A percentile compares a stretch with the other conserved stretches of the same genome.
These are phyloP conservation scores for Sebastes fasciatus DNA, from an alignment of 2,113 vertebrate species.

Conservation along the genomic window DNA sequence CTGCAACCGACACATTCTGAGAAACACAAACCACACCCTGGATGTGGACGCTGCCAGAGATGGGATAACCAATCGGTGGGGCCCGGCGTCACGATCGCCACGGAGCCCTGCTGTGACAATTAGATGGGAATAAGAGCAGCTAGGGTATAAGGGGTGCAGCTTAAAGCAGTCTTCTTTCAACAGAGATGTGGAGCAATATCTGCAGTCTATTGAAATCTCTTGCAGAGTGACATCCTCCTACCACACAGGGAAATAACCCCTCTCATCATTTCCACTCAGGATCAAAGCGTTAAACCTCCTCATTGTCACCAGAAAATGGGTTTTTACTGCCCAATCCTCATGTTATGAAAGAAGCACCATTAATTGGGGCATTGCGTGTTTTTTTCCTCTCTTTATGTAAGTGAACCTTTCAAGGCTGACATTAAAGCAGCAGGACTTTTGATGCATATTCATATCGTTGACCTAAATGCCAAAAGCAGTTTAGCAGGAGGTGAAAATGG, in stretches of 20 bases:
- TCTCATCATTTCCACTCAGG: conserved; percentile 50
- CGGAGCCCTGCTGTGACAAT: conserved; percentile 45
- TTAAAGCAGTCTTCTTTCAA: conserved; percentile 38
- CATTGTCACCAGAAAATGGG: conserved; percentile 9
- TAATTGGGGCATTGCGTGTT: conserved; percentile 18
- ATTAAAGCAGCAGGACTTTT: conserved; percentile 24
- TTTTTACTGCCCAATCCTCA: conserved; percentile 22
- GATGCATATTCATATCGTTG: conserved; percentile 49
- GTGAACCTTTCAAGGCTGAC: conserved; percentile 21
- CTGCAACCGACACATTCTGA: conserved; percentile 70
- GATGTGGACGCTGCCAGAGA: conserved; percentile 63
- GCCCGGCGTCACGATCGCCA: conserved; percentile 57
- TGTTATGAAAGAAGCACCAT: conserved; percentile 51
- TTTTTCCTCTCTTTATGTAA: conserved; percentile 21
- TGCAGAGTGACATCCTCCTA: conserved; percentile 32
- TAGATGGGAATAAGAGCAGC: conserved; percentile 31
- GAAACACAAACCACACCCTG: conserved; percentile 73
- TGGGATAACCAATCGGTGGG: conserved; percentile 50
- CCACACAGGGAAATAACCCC: conserved; percentile 25
- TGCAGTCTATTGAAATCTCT: conserved; percentile 44
- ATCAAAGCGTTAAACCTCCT: conserved; percentile 58
- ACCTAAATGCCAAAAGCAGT: conserved; percentile 39
- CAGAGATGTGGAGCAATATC: conserved; percentile 62
- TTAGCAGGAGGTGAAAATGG: conserved; percentile 20
- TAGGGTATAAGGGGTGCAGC: conserved; percentile 29